A percentile compares a stretch with the other conserved stretches of the same genome.
These are phyloP conservation scores for Limenitis camilla DNA, from an alignment of 2,888 invertebrate genomes.

Conservation along the genomic window DNA sequence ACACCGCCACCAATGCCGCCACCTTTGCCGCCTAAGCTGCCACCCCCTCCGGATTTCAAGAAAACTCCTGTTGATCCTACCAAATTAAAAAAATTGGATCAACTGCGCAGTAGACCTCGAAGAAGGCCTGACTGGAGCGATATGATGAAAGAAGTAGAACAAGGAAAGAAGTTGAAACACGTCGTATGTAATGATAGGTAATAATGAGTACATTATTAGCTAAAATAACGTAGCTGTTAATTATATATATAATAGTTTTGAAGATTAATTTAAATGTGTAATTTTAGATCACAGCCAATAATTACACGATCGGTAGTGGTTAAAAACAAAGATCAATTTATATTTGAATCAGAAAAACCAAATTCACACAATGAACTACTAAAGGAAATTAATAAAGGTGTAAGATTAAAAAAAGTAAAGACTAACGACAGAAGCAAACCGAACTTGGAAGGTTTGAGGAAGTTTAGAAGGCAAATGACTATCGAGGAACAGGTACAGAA, in stretches of 20 bases:
- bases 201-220: neutral
- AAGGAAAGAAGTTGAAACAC: constrained; percentile 84
- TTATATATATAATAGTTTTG: neutral
- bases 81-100: constrained; percentile 81
- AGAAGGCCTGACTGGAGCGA: constrained; percentile 90
- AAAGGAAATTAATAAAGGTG: constrained; percentile 86
- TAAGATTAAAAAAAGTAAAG: constrained; percentile 82
- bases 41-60: constrained; percentile 75
- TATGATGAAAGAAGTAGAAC: constrained; percentile 94
- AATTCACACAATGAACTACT: constrained; percentile 87
- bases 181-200: constrained; percentile 89
- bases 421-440: constrained; percentile 92
- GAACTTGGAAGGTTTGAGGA: constrained; percentile 85
- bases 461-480: constrained; percentile 91
- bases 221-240: too few relatives aligned
- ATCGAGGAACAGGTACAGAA: constrained; percentile 92
- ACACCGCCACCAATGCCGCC: constrained; percentile 80
- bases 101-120: constrained; percentile 83
- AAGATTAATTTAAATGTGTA: neutral
- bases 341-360: constrained; percentile 89
- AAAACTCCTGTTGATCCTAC: constrained; percentile 74
- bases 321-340: constrained; percentile 85
- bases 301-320: constrained; percentile 74
- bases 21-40: constrained; percentile 81
- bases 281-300: constrained; percentile 75